Evolutionary conservation across 2,888 invertebrate species (phyloP).

Genomic region (Aphelenchoides bicaudatus): DNA sequence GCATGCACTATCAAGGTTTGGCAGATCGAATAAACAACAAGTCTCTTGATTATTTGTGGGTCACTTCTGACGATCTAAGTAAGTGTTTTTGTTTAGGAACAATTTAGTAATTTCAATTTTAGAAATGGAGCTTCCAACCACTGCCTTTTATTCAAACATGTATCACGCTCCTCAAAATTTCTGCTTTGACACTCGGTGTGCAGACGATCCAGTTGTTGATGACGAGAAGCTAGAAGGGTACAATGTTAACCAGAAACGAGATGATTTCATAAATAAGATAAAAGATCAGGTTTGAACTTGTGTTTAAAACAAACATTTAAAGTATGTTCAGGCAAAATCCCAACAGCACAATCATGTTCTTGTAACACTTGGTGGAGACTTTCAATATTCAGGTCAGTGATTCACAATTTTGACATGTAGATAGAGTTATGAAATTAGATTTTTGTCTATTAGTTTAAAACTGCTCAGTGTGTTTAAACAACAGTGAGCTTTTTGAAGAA

Average conservation of each 20-base stretch:
- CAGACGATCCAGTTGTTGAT: conserved; percentile 63
- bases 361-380: conserved; percentile 86
- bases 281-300: conserved; percentile 29
- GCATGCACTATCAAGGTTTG: conserved; percentile 61
- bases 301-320: too few relatives aligned
- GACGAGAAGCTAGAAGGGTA: conserved; percentile 66
- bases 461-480: too few relatives aligned
- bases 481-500: too few relatives aligned
- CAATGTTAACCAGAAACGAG: conserved; percentile 62
- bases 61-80: conserved; percentile 61
- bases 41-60: conserved; percentile 64
- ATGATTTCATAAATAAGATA: conserved; percentile 49
- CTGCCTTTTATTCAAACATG: conserved; percentile 64
- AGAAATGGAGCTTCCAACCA: conserved; percentile 71
- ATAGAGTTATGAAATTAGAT: too few relatives aligned
- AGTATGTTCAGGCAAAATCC: too few relatives aligned
- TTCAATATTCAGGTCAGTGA: conserved; percentile 80
- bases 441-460: too few relatives aligned
- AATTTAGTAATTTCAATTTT: conserved; percentile 25
- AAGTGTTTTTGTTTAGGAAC: too few relatives aligned
- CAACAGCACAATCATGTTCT: conserved; percentile 70
- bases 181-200: conserved; percentile 84
- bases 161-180: conserved; percentile 77
- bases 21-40: conserved; percentile 54
- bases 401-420: too few relatives aligned